Conservation (phyloP, 2,888 invertebrate species). For the Axea sp. region DNA sequence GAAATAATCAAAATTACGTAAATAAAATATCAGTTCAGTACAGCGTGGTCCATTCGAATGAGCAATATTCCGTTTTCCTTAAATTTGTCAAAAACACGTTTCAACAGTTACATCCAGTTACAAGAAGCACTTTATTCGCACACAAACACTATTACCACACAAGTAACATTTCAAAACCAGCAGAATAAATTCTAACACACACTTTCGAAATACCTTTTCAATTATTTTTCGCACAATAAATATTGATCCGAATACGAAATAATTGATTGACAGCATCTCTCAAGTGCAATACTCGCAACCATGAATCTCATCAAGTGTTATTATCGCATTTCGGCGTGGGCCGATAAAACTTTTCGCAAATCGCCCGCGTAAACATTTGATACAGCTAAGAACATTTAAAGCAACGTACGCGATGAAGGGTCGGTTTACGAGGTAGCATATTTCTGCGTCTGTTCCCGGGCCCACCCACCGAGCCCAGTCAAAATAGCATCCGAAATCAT, state of each 20-base stretch:
- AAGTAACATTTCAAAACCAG: no score
- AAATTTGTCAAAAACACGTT: no score
- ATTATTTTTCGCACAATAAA: no score
- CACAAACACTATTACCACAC: no score
- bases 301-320: constrained; percentile 12
- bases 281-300: constrained; percentile 13
- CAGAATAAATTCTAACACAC: no score
- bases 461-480: constrained; percentile 76
- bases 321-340: constrained; percentile 11
- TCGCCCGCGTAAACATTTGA: constrained; percentile 68
- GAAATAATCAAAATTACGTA: no score
- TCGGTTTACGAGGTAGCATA: constrained; percentile 78
- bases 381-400: constrained; percentile 61
- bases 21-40: no score
- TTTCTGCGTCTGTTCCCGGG: constrained; percentile 76
- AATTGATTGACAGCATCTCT: constrained; percentile 19
- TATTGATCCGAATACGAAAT: constrained; percentile 3
- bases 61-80: no score
- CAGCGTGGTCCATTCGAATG: no score
- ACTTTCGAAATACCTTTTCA: no score
- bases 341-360: constrained; percentile 41
- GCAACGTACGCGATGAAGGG: constrained; percentile 68
- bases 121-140: no score
- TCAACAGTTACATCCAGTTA: no score
- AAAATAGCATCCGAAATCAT: constrained; percentile 79